Conservation (phyloP, 2,888 invertebrate species). For the Eudasyphora cyanicolor region DNA sequence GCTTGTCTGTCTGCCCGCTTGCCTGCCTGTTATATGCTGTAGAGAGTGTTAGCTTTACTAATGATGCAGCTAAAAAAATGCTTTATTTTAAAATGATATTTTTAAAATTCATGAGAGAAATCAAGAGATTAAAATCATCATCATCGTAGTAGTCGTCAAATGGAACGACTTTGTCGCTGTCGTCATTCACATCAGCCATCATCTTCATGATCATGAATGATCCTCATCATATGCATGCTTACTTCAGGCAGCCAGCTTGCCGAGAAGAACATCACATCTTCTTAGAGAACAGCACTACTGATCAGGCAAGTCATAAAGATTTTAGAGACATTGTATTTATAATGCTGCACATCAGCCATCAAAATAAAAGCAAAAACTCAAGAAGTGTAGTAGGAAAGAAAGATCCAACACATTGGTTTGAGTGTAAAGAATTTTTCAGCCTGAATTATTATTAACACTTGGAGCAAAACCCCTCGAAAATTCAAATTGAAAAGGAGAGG, state of each 20-base stretch:
- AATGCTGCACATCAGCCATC: conserved; percentile 49
- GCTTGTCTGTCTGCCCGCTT: conserved; percentile 30
- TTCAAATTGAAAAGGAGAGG: conserved; percentile 28
- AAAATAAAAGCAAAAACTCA: background rate
- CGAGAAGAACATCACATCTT: conserved; percentile 46
- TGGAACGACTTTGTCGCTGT: conserved; percentile 39
- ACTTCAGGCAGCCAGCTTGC: conserved; percentile 14
- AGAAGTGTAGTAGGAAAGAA: background rate
- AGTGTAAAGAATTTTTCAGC: conserved; percentile 70
- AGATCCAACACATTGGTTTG: conserved; percentile 21
- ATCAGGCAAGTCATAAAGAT: conserved; percentile 61
- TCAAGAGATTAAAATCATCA: conserved; percentile 65
- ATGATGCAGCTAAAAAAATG: conserved; percentile 79
- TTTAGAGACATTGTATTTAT: conserved; percentile 63
- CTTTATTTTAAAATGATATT: conserved; percentile 72
- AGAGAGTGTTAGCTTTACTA: conserved; percentile 79
- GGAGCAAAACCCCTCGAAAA: conserved; percentile 27
- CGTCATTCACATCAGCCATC: background rate
- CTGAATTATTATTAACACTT: conserved; percentile 66
- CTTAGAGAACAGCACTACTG: conserved; percentile 59
- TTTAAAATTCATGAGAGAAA: conserved; percentile 66
- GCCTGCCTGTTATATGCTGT: conserved; percentile 68
- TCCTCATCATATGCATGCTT: conserved; percentile 21
- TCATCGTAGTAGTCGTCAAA: conserved; percentile 46
- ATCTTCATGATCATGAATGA: conserved; percentile 7